phyloP scores from a whole-genome alignment of 1,140 invertebrate genomes.

The Drosophila cardini region DNA sequence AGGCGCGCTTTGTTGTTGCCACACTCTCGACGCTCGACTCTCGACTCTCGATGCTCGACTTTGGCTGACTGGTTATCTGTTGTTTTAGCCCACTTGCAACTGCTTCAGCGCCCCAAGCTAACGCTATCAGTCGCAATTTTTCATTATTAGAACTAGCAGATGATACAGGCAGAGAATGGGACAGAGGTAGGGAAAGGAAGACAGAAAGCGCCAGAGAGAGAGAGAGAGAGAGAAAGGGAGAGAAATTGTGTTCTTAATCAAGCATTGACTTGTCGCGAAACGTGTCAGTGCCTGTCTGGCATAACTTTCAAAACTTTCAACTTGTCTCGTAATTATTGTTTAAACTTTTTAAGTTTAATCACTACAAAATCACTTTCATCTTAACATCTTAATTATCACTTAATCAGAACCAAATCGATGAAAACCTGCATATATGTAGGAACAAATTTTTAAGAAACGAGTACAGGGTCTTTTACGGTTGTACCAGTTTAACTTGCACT shows the following conservation, averaged over 20 bases:
- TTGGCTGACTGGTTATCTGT: constrained; percentile 26
- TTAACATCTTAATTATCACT: not conserved
- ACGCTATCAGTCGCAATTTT: constrained; percentile 68
- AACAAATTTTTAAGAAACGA: no score
- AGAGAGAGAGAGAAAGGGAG: not conserved
- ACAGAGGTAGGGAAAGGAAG: constrained; percentile 6
- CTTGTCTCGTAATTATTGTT: constrained; percentile 1
- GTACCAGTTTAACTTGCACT: no score
- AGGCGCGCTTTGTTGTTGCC: constrained; percentile 45
- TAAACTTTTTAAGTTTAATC: not conserved
- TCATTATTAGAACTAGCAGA: constrained; percentile 57
- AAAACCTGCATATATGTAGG: no score
- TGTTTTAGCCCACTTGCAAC: constrained; percentile 44
- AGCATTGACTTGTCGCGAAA: constrained; percentile 46
- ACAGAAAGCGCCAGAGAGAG: no score
- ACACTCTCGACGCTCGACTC: constrained; percentile 3
- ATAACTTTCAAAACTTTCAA: not conserved
- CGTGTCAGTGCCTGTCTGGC: constrained; percentile 32
- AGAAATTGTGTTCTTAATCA: constrained; percentile 48
- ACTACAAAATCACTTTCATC: not conserved
- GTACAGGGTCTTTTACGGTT: no score
- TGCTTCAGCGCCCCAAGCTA: constrained; percentile 3
- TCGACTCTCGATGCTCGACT: not conserved
- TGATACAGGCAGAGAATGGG: not conserved
- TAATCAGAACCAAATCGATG: no score